Base-by-base conservation (phyloP, 2,797 vertebrate species). In the Platyrinchus mystaceus region DNA sequence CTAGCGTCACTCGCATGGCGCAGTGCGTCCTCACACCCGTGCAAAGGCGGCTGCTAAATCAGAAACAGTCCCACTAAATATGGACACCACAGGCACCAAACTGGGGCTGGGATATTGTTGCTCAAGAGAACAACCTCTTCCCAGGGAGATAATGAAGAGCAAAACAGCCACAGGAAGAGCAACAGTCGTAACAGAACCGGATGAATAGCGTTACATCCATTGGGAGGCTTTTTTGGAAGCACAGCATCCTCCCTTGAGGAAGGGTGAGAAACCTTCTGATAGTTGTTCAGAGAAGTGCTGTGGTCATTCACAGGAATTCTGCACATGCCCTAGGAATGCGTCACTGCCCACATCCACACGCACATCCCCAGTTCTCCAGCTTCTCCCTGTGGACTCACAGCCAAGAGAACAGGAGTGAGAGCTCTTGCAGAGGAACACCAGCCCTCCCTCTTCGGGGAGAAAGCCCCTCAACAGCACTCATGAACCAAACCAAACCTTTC, bases 81-180 rank as follows among this genome's bases (percentile, higher is more conserved):
- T 2, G 71, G 94, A 58, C 34, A 15, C 58, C 50, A 56, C 90
- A 94, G 86, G 90, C 90, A 89, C 77, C 93, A 88, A 94, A 87
- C 53, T 22, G 67, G 80, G 62, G 30, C n/a, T 6, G 30, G 88
- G 71, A 90, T 70, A 37, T 18, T 93, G 90, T 80, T 94, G 94
- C 86, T 94, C 44, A 76, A 95, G 86, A 94, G 80, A 94, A 93
- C 74, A 90, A 80, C 70, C 78, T 90, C 93, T 93, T 97, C 93
- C 93, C 88, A 92, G 88, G 84, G 86, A 95, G 95, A 95, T 89
- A 94, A 95, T 92, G 84, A 97, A 60, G 92, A 96, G 81, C 88
- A 93, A 95, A 95, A 88, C 73, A 95, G 90, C 47, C 85, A 81
- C 80, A 82, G 93, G 80, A 96, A 96, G 78, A 93, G 69, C 46